Conservation (phyloP, 2,888 invertebrate species). For the Celastrina argiolus region DNA sequence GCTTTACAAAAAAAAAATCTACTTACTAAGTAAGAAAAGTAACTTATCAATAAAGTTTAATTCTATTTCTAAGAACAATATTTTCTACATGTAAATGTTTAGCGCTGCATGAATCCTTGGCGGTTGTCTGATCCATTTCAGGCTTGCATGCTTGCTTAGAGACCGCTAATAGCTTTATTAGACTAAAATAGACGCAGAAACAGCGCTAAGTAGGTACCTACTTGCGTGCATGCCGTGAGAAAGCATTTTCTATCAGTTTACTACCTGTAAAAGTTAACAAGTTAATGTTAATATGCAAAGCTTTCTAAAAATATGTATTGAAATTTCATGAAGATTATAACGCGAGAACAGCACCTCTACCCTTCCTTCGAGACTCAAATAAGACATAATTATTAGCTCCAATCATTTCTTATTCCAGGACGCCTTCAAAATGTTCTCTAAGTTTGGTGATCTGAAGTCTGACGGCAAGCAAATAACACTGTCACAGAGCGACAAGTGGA, state of each 20-base stretch:
- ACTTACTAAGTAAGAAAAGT: no score
- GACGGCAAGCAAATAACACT: conserved; percentile 91
- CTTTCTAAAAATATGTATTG: no score
- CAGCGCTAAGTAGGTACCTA: no score
- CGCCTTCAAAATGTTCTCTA: conserved; percentile 88
- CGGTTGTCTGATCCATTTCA: conserved; percentile 29
- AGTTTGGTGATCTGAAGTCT: conserved; percentile 91
- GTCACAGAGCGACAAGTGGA: conserved; percentile 96
- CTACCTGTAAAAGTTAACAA: no score
- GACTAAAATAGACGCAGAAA: conserved; percentile 8
- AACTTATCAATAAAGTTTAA: not conserved
- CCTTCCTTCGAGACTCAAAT: no score
- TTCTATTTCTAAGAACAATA: not conserved
- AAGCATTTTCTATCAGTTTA: no score
- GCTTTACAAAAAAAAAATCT: no score
- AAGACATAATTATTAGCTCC: no score
- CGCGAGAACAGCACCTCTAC: no score
- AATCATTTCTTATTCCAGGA: conserved; percentile 77
- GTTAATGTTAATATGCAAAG: no score
- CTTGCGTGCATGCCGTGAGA: no score
- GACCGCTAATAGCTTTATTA: not conserved
- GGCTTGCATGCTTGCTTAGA: conserved; percentile 26
- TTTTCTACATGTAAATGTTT: not conserved
- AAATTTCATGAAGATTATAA: no score
- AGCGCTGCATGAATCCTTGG: conserved; percentile 26